Conservation (phyloP, 2,113 vertebrate species). For the Smithornis capensis region DNA sequence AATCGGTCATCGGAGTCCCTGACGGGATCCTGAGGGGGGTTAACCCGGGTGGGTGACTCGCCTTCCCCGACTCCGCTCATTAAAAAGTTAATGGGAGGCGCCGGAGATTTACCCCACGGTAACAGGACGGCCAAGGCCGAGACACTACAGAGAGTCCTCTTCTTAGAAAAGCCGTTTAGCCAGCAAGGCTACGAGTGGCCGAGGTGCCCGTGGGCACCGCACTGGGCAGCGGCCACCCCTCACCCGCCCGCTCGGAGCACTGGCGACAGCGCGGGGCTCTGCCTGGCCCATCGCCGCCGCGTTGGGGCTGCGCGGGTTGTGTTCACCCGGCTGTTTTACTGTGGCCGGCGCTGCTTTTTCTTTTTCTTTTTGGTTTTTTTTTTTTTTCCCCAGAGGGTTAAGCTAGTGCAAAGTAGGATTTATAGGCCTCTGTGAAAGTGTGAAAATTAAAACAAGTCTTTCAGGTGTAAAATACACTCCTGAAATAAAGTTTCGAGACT, state of each 20-base stretch:
- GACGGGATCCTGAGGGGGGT: background rate
- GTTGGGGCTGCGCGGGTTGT: background rate
- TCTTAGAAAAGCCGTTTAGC: background rate
- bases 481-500: background rate
- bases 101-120: background rate
- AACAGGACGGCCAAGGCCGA: background rate
- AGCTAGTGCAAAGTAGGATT: background rate
- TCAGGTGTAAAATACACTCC: background rate
- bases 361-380: fast-evolving
- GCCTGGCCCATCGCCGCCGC: background rate
- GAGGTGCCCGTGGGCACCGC: background rate
- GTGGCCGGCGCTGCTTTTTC: too few relatives aligned
- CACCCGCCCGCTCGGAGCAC: background rate
- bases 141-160: background rate
- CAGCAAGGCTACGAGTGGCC: background rate
- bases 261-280: background rate
- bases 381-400: background rate
- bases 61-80: background rate
- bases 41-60: background rate
- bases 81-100: background rate
- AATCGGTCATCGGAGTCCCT: background rate
- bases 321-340: background rate
- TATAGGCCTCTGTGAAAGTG: slow-evolving; percentile 21
- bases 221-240: background rate
- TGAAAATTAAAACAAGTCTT: slow-evolving; percentile 36